Percentiles rank a stretch among this genome's conserved stretches.
phyloP scores from a whole-genome alignment of 2,888 invertebrate species.

The Xestia ashworthii region DNA sequence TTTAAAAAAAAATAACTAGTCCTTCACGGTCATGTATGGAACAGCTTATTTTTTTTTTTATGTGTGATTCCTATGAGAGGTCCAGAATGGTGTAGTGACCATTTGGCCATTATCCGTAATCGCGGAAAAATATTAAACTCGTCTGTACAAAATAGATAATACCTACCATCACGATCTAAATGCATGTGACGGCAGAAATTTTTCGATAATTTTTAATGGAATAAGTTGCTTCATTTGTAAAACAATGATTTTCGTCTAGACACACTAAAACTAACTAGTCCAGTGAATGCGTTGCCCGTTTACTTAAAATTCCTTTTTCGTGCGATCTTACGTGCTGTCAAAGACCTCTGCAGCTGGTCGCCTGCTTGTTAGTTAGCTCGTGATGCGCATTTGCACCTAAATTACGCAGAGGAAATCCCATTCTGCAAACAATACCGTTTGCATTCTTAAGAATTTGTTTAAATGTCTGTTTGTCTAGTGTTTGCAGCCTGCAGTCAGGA shows the following conservation, averaged over 20 bases:
- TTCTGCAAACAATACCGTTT: not conserved
- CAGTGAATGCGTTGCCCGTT: not conserved
- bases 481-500: not conserved
- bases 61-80: too few species aligned
- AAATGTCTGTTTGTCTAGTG: not conserved
- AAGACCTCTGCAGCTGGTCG: conserved; percentile 28
- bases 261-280: conserved; percentile 21
- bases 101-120: too few species aligned
- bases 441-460: not conserved
- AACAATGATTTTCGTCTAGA: conserved; percentile 25
- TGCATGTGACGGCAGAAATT: not conserved
- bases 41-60: too few species aligned
- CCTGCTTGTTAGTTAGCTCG: not conserved
- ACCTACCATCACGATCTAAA: not conserved
- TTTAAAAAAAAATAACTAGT: too few species aligned
- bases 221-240: not conserved
- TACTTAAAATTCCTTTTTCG: conserved; percentile 30
- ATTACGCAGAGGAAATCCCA: not conserved
- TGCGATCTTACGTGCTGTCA: not conserved
- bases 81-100: too few species aligned
- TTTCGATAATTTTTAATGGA: not conserved
- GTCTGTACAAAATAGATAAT: not conserved
- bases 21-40: too few species aligned
- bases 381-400: conserved; percentile 16
- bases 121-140: not conserved